Evolutionary conservation across 1,140 invertebrate genomes (phyloP).

Genomic region (Halesus radiatus): DNA sequence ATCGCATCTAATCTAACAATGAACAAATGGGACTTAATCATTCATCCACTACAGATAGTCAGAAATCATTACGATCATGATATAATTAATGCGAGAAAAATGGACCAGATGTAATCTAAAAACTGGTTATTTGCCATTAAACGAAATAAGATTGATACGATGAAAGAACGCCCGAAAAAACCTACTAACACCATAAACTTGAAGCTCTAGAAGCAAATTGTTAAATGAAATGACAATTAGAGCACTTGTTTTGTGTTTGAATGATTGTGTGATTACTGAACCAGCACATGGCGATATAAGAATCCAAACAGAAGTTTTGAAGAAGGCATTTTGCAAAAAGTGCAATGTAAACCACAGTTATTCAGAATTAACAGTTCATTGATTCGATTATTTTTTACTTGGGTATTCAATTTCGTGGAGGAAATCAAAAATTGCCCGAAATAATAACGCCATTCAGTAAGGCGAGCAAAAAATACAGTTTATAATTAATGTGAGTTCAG

Average conservation of each 20-base stretch:
- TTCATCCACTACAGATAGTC: background rate
- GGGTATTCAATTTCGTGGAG: background rate
- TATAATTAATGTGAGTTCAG: slow-evolving; percentile 2
- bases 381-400: background rate
- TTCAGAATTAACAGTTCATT: background rate
- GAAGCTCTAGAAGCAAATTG: background rate
- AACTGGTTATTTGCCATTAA: background rate
- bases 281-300: background rate
- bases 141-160: slow-evolving; percentile 4
- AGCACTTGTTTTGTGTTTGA: background rate
- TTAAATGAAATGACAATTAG: background rate
- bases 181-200: background rate
- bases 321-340: background rate
- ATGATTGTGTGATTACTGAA: background rate
- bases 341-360: background rate
- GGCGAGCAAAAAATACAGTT: background rate
- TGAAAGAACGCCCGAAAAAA: background rate
- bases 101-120: background rate
- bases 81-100: background rate
- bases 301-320: background rate
- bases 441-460: background rate
- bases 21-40: background rate
- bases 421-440: background rate
- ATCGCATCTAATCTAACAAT: background rate
- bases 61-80: slow-evolving; percentile 5